These are phyloP conservation scores for Hyposoter dolosus DNA, from an alignment of 2,888 invertebrate species.

Conservation along the genomic window DNA sequence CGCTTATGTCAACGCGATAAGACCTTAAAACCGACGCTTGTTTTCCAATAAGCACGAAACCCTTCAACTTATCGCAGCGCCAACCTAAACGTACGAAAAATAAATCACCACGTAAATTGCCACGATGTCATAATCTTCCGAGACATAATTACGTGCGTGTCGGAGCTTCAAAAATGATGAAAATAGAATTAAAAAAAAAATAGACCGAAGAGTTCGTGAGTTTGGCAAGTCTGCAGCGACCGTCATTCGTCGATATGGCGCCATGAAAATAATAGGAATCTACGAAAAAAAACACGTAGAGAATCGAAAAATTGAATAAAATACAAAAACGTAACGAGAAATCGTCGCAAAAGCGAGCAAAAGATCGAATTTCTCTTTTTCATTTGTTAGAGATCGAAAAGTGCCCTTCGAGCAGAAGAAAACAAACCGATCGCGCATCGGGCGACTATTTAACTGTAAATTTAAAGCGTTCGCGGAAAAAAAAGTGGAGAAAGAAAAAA, in stretches of 20 bases:
- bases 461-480: constrained; percentile 7
- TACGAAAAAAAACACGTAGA: background rate
- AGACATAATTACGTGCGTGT: background rate
- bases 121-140: constrained; percentile 6
- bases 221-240: background rate
- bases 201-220: background rate
- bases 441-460: background rate
- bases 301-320: background rate
- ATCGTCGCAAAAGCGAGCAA: background rate
- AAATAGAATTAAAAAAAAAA: background rate
- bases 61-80: constrained; percentile 13
- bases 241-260: background rate
- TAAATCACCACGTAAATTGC: background rate
- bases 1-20: background rate
- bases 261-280: background rate
- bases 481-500: background rate
- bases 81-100: background rate
- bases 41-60: constrained; percentile 41
- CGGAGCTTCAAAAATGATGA: background rate
- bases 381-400: background rate
- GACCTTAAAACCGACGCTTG: constrained; percentile 38
- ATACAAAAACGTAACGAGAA: background rate
- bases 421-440: background rate
- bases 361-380: background rate
- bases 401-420: background rate